Evolutionary conservation across 2,797 vertebrate genomes (phyloP), one percentile per base, ranked within the genome.

Genomic region (Podarcis lilfordi): DNA sequence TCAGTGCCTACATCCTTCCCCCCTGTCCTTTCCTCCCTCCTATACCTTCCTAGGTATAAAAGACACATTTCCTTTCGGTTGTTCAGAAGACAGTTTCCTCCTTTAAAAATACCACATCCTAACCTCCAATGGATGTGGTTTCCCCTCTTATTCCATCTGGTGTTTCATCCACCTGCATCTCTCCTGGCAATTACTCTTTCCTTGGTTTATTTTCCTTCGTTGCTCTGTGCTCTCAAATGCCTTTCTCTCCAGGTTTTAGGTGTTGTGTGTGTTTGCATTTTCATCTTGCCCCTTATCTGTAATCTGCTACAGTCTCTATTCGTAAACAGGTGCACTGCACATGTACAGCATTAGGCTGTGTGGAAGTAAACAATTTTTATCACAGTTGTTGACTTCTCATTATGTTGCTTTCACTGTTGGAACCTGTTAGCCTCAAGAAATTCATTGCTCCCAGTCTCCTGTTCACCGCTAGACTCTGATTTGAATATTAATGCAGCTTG

Each of bases 191-290:
- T 74, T 64, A 84, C 86, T 61, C 11, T 90, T 45, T 81, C 68
- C 68, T 86, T 64, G 80, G 74, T 81, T 89, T 89, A 88, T 88
- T 61, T 89, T 88, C 86, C 85, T 93, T 93, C 93, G 32, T 68
- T 75, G 79, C 78, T 82, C 82, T 76, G 90, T 88, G 75, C 84
- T 81, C 32, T 82, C 91, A 93, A 85, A 37, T 88, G 77, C 71
- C 69, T 77, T 66, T 43, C 68, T 1, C 19, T 4, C 4, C 0
- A 0, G 8, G 0, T 7, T 66, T 80, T 84, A 6, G 82, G 68
- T 77, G 55, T 32, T 45, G 71, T 45, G 59, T 43, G 37, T 40
- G 32, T 86, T n/a, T 40, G 37, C 27, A 9, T 86, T n/a, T 80
- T 15, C 23, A 72, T 23, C 40, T 59, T 66, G 80, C 72, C n/a